These are phyloP conservation scores for Lonchura striata DNA, from an alignment of 2,113 vertebrate species.

Conservation along the genomic window DNA sequence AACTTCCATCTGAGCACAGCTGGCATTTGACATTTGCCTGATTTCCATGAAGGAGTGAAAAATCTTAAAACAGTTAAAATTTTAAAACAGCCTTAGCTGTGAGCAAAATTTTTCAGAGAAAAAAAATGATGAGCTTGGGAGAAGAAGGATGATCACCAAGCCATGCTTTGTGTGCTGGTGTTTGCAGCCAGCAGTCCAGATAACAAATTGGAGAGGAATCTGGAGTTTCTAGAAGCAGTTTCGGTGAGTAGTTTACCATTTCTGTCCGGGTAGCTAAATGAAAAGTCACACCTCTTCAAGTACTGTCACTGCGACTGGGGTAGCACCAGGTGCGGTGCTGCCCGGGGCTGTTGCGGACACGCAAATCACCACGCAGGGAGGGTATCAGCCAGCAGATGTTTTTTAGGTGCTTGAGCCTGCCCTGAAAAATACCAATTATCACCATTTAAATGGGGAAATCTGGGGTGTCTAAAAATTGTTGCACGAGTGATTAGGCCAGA, in stretches of 20 bases:
- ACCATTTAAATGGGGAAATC: background rate
- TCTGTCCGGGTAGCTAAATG: background rate
- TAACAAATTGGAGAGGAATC: background rate
- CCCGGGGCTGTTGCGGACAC: rapidly evolving
- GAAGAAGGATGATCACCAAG: background rate
- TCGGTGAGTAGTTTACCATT: background rate
- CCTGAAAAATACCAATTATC: background rate
- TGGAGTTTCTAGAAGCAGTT: background rate
- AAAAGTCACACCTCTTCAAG: background rate
- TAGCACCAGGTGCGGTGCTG: rapidly evolving
- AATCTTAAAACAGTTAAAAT: background rate
- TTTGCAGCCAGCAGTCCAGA: background rate
- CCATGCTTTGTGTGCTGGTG: rapidly evolving
- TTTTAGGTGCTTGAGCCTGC: background rate
- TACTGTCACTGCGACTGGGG: background rate
- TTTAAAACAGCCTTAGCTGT: background rate
- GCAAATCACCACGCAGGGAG: rapidly evolving
- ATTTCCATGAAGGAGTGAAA: background rate
- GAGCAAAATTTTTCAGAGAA: background rate
- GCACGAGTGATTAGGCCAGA: background rate
- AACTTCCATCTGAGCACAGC: background rate
- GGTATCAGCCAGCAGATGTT: background rate
- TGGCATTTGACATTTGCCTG: background rate
- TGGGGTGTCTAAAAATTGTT: background rate
- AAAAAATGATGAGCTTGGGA: background rate